Evolutionary conservation across 2,797 vertebrate species (phyloP).

Genomic region (Lateolabrax maculatus): DNA sequence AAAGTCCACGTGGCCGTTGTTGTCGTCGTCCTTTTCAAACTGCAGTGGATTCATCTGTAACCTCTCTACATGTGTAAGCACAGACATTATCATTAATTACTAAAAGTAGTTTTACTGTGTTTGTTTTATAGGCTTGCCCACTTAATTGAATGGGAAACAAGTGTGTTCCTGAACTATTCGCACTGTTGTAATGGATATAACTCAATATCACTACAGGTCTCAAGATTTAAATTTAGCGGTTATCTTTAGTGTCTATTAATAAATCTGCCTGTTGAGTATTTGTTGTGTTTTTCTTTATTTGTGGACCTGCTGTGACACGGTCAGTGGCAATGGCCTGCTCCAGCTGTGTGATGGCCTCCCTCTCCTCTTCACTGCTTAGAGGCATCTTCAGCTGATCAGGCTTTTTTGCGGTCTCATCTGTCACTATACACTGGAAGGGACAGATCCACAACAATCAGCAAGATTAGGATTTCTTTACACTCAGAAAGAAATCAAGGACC

Average conservation of each 20-base stretch:
- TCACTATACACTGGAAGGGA: constrained; percentile 91
- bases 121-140: background rate
- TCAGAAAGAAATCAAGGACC: background rate
- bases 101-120: background rate
- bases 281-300: background rate
- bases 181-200: background rate
- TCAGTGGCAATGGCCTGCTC: constrained; percentile 88
- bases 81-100: background rate
- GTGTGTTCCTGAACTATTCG: background rate
- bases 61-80: constrained; percentile 79
- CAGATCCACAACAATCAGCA: constrained; percentile 19
- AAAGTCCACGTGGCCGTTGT: constrained; percentile 96
- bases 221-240: background rate
- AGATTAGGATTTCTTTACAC: background rate
- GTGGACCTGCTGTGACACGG: constrained; percentile 87
- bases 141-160: background rate
- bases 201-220: background rate
- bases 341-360: constrained; percentile 91
- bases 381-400: constrained; percentile 90
- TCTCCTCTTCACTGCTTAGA: constrained; percentile 95
- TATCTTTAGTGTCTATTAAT: background rate
- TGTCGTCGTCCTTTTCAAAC: constrained; percentile 97
- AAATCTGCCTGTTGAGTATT: background rate
- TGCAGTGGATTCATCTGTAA: constrained; percentile 89
- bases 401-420: constrained; percentile 94